phyloP scores from a whole-genome alignment of 1,140 invertebrate species.

The Bombus pyrosoma region DNA sequence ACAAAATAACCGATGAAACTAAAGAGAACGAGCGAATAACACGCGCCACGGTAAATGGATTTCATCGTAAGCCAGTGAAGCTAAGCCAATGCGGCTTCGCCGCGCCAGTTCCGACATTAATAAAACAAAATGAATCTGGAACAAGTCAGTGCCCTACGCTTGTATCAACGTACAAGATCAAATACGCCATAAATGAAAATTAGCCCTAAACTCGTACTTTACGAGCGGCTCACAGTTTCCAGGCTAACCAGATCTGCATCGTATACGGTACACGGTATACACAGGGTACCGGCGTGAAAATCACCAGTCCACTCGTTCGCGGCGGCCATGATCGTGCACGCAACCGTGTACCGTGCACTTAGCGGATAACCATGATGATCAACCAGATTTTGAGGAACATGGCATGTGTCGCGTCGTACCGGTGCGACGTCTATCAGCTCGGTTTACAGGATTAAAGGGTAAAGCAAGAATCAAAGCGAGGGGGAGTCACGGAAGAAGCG shows the following conservation, averaged over 20 bases:
- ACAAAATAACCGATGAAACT: background rate
- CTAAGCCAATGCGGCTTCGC: background rate
- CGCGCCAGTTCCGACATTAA: background rate
- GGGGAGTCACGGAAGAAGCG: background rate
- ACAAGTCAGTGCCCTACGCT: background rate
- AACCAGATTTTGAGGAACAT: conserved; percentile 44
- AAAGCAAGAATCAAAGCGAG: background rate
- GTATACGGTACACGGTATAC: background rate
- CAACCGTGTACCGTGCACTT: conserved; percentile 33
- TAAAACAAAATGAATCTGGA: conserved; percentile 1
- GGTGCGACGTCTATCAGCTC: conserved; percentile 4
- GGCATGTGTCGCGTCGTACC: conserved; percentile 17
- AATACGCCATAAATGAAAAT: conserved; percentile 36
- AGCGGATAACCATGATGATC: conserved; percentile 52
- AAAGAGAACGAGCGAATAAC: background rate
- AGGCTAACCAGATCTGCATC: background rate
- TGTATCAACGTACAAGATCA: conserved; percentile 21
- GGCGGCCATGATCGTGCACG: conserved; percentile 7
- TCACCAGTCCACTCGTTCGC: conserved; percentile 17
- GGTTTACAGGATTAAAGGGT: conserved; percentile 40
- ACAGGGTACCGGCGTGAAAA: conserved; percentile 3
- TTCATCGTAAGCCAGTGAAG: background rate
- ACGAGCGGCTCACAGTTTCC: background rate
- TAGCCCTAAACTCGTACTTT: conserved; percentile 20
- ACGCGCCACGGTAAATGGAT: background rate